Evolutionary conservation across 1,140 invertebrate species (phyloP).

Genomic region (Ceratoteleas bidentatus): DNA sequence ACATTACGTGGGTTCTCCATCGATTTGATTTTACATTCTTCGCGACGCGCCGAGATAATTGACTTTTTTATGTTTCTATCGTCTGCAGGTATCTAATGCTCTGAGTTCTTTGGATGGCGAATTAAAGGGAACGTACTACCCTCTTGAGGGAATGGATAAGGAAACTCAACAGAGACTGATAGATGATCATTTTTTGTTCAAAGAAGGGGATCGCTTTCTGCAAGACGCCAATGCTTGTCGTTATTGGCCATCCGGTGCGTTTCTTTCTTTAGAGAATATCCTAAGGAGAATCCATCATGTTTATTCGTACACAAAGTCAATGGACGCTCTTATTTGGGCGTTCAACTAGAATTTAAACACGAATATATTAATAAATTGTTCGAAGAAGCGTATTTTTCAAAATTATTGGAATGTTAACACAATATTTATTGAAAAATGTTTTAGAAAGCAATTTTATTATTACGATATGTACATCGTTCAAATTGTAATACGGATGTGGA

Average conservation of each 20-base stretch:
- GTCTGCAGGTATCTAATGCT: slow-evolving; percentile 70
- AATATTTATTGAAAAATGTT: too few relatives aligned
- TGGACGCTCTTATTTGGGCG: too few relatives aligned
- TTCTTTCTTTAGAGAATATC: too few relatives aligned
- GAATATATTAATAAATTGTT: too few relatives aligned
- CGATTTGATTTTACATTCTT: slow-evolving; percentile 63
- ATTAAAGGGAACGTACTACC: slow-evolving; percentile 86
- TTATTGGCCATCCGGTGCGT: slow-evolving; percentile 90
- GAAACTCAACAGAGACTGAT: slow-evolving; percentile 87
- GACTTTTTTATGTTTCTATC: slow-evolving; percentile 62
- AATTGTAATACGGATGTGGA: too few relatives aligned
- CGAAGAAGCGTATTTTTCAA: slow-evolving; percentile 41
- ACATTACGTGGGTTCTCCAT: slow-evolving; percentile 21
- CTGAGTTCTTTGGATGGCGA: slow-evolving; percentile 82
- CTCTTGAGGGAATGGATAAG: slow-evolving; percentile 86
- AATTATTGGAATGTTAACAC: too few relatives aligned
- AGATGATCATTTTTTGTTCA: slow-evolving; percentile 90
- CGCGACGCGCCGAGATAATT: slow-evolving; percentile 44
- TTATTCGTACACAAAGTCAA: too few relatives aligned
- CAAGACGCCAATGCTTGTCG: slow-evolving; percentile 87
- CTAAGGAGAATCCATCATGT: too few relatives aligned
- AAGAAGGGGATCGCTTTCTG: slow-evolving; percentile 87
- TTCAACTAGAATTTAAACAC: too few relatives aligned
- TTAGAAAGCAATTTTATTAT: too few relatives aligned
- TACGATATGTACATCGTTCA: too few relatives aligned